Percentiles rank a stretch among this genome's conserved stretches.
phyloP scores from a whole-genome alignment of 1,140 invertebrate species.

The Zaprionus tsacasi region DNA sequence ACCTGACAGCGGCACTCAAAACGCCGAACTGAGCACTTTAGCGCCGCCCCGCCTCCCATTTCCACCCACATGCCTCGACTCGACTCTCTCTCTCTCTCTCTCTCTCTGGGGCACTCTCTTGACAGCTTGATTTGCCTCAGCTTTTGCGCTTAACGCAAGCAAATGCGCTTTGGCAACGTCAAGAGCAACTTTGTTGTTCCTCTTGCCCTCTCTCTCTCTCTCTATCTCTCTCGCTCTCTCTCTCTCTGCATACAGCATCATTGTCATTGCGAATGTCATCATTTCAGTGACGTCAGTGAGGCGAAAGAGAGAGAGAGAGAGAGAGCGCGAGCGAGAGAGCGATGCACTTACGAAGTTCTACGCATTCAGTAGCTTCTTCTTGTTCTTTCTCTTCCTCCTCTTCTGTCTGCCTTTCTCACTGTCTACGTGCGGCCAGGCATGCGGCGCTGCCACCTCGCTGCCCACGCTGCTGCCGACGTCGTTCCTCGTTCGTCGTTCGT shows the following conservation, averaged over 20 bases:
- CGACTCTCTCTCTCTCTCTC: conserved; percentile 26
- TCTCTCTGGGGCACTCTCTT: conserved; percentile 9
- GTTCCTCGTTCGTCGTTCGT: not conserved
- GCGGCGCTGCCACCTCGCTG: conserved; percentile 4
- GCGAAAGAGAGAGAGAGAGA: conserved; percentile 1
- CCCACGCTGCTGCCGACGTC: not conserved
- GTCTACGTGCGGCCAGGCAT: conserved; percentile 47
- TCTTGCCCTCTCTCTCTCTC: not conserved
- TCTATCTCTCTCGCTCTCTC: not conserved
- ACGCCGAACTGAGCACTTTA: not conserved
- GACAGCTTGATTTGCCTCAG: conserved; percentile 23
- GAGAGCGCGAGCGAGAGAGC: conserved; percentile 3
- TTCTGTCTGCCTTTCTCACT: conserved; percentile 27
- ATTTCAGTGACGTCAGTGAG: conserved; percentile 40
- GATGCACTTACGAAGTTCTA: conserved; percentile 13
- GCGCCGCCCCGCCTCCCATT: not conserved
- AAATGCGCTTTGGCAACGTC: conserved; percentile 38
- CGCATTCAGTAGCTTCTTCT: conserved; percentile 4
- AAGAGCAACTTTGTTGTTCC: conserved; percentile 24
- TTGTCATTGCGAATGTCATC: conserved; percentile 39
- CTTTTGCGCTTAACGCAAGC: conserved; percentile 22
- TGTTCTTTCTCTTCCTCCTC: conserved; percentile 1
- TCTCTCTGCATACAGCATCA: conserved; percentile 18
- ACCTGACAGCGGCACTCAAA: conserved; percentile 52
- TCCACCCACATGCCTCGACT: conserved; percentile 11